Evolutionary conservation across 2,888 invertebrate species (phyloP), one percentile per base, ranked within the genome.

Genomic region (Catocala nupta): DNA sequence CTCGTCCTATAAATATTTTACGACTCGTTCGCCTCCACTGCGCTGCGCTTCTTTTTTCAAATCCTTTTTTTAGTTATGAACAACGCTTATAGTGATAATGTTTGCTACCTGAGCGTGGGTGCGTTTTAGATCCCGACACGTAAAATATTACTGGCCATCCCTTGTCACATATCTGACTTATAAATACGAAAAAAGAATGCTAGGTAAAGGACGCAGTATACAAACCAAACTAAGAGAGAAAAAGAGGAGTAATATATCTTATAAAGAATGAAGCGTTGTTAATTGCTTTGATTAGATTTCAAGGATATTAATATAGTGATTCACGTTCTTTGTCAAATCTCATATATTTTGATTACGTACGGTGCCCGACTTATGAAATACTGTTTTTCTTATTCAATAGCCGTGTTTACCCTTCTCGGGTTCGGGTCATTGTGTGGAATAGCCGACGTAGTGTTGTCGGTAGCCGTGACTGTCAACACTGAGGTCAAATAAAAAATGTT

Each of bases 201-300:
- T 33, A 80, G 83, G 87, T 86, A 79, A 77, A 79, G 81, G 80
- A 83, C 73, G 80, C 60, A 80, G 44, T 52, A 72, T 63, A 63
- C 50, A 68, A 70, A 71, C 69, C 25, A 48, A 10, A 3, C 16
- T 13, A 63, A 49, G 76, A 65, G 56, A 11, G 72, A 90, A 75
- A 70, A 77, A 76, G 86, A 87, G 45, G 57, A 63, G 65, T 7
- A 25, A 64, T 56, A 73, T 47, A 56, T 66, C 53, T 66, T 70
- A 75, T 73, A 68, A 81, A 82, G 79, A 88, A 90, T 87, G 81
- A 86, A 88, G 83, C 88, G 84, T 89, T 84, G 85, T 89, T 93
- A 94, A 94, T 94, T 92, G 92, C 88, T 84, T 89, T 90, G 93
- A 94, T 94, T 92, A 89, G 88, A 93, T 94, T 93, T 92, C 92